Base-by-base conservation (phyloP, 2,113 vertebrate species). In the Pangasianodon hypophthalmus region DNA sequence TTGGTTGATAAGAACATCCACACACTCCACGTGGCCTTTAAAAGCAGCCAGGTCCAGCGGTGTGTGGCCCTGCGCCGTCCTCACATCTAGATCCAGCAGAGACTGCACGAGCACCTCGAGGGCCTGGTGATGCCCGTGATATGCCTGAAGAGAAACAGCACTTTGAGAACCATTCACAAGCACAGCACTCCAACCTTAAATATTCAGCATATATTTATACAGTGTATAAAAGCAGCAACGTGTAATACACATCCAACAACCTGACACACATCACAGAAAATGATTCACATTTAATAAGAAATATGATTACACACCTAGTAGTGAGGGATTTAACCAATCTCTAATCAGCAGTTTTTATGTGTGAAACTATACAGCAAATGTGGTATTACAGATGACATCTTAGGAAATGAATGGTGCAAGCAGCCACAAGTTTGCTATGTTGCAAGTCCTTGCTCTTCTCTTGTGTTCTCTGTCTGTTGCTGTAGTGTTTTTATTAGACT, bases 1-100 rank as follows among this genome's bases (percentile, higher is more conserved):
- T 95, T 99, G 98, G 94, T 98, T 98, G 93, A 99, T 98, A 29
- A 99, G 97, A 89, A 99, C 98, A 73, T 99, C 97, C 93, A 99
- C 98, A 95, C 98, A 99, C 95, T 99, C 98, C 75, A 98, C 97
- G 0, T 99, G 98, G 88, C 98, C 98, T 94, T 98, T 99, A 89
- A 99, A 98, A 86, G 98, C 97, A 88, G 98, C 98, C 92, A 99
- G 96, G 92, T 98, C 98, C 93, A 99, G 91, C 6, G 98, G 98
- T 2, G 98, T 99, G 90, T 97, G 97, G 81, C 98, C 98, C 14
- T 97, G 98, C 88, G 94, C 95, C 88, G 98, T 98, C 93, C 98
- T 97, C 80, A 99, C 98, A 90, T 99, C 98, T 80, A 99, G 97
- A 93, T 99, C 98, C 93, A 99, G 95, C 93, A 99, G 95, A 16